Base-by-base conservation (phyloP, 1,140 invertebrate species). In the Cotesia typhae region DNA sequence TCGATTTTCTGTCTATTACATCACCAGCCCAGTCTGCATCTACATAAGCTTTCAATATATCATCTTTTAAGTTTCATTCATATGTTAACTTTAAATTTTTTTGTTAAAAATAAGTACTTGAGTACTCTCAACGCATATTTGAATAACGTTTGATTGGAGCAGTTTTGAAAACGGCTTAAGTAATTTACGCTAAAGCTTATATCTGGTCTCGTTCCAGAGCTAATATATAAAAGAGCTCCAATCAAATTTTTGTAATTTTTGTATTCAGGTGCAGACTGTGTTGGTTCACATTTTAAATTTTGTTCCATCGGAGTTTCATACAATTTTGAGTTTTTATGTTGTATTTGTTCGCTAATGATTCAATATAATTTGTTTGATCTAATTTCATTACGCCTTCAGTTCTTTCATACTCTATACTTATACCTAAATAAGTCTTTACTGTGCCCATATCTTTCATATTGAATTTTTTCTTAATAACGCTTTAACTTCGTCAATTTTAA, bases 21-120 rank as follows among this genome's bases (percentile, higher is more conserved):
- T 77, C 75, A 35, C 71, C 77, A 51, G 77, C 78, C 12, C 65
- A 78, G 51, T 80, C 77, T 14, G 78, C 52, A 66, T 80, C 78
- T 36, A 75, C 74, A 51, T 63, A 77, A 51, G 72, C 71, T 52
- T 73, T 65, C 4, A 78, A 35, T 37, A 12, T 71, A n/a, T 75
- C 74, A 9, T 5, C 36, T 59, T 60, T 70, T 5, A 38, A 14
- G 12, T 65, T 70, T 60, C 66, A 61, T n/a, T 38, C 14, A 57
- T 70, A 74, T 20, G 28, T 74, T 59, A 74, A 60, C 70, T 70
- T 74, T 7, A 70, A 12, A 59, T 70, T 53, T 74, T 74, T 60
- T 74, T 3, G 68, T 70, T 66, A 47, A 20, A 10, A n/a, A 60
- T 35, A 73, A 67, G 36, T 70, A 74, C 52, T 74, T 74, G 52